Evolutionary conservation across 2,797 vertebrate species (phyloP), one percentile per base, ranked within the genome.

Genomic region (Pseudochaenichthys georgianus): DNA sequence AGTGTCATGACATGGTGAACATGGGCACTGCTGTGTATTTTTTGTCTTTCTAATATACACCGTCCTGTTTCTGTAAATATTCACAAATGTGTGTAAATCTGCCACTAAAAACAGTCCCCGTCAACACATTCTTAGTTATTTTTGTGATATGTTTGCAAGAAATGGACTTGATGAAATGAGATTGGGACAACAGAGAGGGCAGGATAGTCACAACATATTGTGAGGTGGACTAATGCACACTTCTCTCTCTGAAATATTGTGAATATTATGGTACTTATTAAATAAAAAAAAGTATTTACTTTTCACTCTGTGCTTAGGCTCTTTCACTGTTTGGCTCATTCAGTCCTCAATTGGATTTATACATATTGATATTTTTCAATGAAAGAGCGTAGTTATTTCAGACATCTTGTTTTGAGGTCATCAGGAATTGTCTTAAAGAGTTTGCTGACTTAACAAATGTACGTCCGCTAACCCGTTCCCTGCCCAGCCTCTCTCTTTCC

Each of bases 331-430:
- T 78, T 41, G 17, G 52, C 42, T 68, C 61, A 47, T 52, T 76
- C 70, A 59, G 52, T 64, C 50, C 16, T 59, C 58, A 62, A 0
- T 72, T 45, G 41, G 62, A 75, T 64, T 51, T 46, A 52, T 19
- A 11, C 13, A 11, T 13, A 45, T 58, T 61, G 8, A 66, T 48
- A 31, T 61, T 52, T 38, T 59, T 47, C 41, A 43, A 64, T 6
- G 15, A 62, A 0, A 15, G n/a, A 62, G 11, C 16, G 4, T 70
- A 41, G 80, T 63, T 66, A n/a, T 15, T 54, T 58, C n/a, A 46
- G 16, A 78, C 46, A 52, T 63, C 48, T 71, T 60, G 42, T 62
- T 75, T 70, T 31, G 58, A 70, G 46, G 55, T 64, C 45, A 63
- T 63, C 23, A 51, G 31, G 4, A 45, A 58, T 65, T 47, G 6